A percentile compares a stretch with the other conserved stretches of the same genome.
Evolutionary conservation across 2,797 vertebrate genomes (phyloP).

Genomic region (Acipenser transmontanus): DNA sequence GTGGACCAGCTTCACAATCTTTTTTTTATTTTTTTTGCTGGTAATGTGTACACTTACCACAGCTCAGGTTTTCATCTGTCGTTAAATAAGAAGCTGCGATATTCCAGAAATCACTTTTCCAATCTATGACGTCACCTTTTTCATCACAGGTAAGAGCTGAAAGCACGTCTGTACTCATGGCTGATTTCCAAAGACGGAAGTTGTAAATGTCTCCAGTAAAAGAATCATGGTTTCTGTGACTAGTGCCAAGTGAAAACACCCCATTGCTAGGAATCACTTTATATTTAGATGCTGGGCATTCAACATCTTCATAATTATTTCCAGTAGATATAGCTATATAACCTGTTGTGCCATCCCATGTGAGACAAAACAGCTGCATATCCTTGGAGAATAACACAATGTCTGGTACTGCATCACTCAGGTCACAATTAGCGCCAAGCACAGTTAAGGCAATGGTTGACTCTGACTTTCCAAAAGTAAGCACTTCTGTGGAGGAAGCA

Average conservation of each 20-base stretch:
- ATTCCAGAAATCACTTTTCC: slow-evolving; percentile 85
- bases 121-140: slow-evolving; percentile 81
- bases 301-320: slow-evolving; percentile 39
- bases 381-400: slow-evolving; percentile 55
- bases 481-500: slow-evolving; percentile 24
- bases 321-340: slow-evolving; percentile 51
- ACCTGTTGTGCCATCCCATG: slow-evolving; percentile 58
- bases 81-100: slow-evolving; percentile 68
- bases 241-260: slow-evolving; percentile 64
- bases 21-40: too few species aligned
- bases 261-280: slow-evolving; percentile 57
- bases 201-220: slow-evolving; percentile 83
- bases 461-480: slow-evolving; percentile 58
- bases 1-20: too few species aligned
- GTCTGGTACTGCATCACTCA: slow-evolving; percentile 47
- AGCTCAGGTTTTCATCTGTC: slow-evolving; percentile 82
- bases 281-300: slow-evolving; percentile 46
- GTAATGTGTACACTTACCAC: slow-evolving; percentile 72
- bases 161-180: slow-evolving; percentile 63
- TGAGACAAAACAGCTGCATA: slow-evolving; percentile 71
- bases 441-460: slow-evolving; percentile 54
- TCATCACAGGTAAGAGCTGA: slow-evolving; percentile 66
- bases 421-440: slow-evolving; percentile 48
- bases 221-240: slow-evolving; percentile 47
- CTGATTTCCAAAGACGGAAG: slow-evolving; percentile 82